phyloP scores from a whole-genome alignment of 2,888 invertebrate genomes.

The Marronus borbonicus region DNA sequence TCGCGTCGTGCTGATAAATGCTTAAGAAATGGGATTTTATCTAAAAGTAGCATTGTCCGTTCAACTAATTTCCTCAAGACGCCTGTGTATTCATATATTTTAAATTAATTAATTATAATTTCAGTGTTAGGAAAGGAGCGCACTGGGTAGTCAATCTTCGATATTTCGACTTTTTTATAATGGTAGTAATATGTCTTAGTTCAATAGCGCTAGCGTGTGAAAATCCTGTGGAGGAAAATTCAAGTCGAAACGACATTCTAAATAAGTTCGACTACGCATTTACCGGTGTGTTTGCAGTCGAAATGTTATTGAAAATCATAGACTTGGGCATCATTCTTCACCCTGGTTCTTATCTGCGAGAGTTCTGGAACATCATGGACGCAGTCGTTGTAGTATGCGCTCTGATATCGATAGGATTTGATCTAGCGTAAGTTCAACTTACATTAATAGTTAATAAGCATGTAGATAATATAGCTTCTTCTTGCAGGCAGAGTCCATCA shows the following conservation, averaged over 20 bases:
- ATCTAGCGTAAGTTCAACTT: constrained; percentile 78
- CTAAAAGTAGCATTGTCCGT: no score
- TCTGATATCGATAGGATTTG: constrained; percentile 96
- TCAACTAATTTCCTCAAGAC: no score
- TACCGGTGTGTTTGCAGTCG: constrained; percentile 99
- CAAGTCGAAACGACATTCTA: constrained; percentile 88
- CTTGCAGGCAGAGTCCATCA: constrained; percentile 71
- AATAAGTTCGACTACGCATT: constrained; percentile 99
- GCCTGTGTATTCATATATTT: no score
- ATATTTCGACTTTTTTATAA: constrained; percentile 99
- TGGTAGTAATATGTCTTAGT: constrained; percentile 99
- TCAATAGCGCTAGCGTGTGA: constrained; percentile 99
- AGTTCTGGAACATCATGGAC: constrained; percentile 99
- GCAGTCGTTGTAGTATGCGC: constrained; percentile 99
- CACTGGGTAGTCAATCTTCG: constrained; percentile 99
- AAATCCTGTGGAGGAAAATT: constrained; percentile 97
- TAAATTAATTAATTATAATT: constrained; percentile 62
- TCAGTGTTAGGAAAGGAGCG: constrained; percentile 95
- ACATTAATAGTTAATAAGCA: not conserved
- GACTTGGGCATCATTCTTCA: constrained; percentile 97
- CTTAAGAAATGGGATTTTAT: no score
- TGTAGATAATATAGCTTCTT: not conserved
- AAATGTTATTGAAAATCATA: constrained; percentile 95
- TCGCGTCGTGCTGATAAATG: no score
- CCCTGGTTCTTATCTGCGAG: constrained; percentile 97